A percentile compares a stretch with the other conserved stretches of the same genome.
phyloP scores from a whole-genome alignment of 2,113 vertebrate genomes.

The Oryzias celebensis region DNA sequence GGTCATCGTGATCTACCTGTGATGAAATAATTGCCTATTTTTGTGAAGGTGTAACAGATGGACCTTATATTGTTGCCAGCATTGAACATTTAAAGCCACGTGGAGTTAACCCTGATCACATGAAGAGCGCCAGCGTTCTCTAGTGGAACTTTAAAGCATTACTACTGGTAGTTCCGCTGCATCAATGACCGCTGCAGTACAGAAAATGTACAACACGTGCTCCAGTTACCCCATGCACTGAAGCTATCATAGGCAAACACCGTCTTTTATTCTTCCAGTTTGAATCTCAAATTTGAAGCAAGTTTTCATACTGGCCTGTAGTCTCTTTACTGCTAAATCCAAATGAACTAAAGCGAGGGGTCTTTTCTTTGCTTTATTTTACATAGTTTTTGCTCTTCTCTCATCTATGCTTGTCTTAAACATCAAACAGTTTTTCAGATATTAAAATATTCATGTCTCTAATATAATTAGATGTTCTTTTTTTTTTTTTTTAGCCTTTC shows the following conservation, averaged over 20 bases:
- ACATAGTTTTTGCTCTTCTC: too few species aligned
- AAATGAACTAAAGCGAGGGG: too few species aligned
- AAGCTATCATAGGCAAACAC: conserved; percentile 16
- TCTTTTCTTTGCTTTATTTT: too few species aligned
- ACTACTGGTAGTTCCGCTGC: too few species aligned
- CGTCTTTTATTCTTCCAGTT: conserved; percentile 9
- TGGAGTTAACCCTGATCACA: conserved; percentile 13
- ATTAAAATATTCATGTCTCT: neutral
- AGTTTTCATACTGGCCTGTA: too few species aligned
- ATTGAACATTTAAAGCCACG: too few species aligned
- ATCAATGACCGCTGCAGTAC: conserved; percentile 18
- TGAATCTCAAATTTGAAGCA: conserved; percentile 27
- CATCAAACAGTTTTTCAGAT: neutral
- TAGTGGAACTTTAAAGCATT: conserved; percentile 52
- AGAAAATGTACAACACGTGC: conserved; percentile 9
- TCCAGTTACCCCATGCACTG: neutral
- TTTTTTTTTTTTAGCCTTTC: conserved; percentile 82
- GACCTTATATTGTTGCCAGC: too few species aligned
- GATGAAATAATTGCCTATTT: too few species aligned
- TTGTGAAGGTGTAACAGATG: too few species aligned
- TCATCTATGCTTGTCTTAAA: neutral
- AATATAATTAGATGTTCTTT: neutral
- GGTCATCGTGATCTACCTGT: too few species aligned
- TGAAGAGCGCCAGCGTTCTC: conserved; percentile 54
- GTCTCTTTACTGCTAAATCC: too few species aligned